Evolutionary conservation across 2,888 invertebrate species (phyloP).

Genomic region (Hylaea fasciaria): DNA sequence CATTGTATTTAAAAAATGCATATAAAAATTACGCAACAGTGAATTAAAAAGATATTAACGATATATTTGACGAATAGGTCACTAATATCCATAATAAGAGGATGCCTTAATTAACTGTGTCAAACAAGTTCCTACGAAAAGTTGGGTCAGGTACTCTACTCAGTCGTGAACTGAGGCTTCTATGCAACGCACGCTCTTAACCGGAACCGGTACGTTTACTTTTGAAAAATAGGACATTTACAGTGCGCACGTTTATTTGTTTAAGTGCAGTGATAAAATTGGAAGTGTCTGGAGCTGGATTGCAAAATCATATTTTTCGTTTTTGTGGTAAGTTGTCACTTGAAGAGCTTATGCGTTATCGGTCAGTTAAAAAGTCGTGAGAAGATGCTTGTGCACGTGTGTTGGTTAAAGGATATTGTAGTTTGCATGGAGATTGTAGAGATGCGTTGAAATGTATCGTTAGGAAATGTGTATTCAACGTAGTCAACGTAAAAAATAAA

Average conservation of each 20-base stretch:
- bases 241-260: constrained; percentile 18
- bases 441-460: background rate
- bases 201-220: constrained; percentile 1
- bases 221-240: constrained; percentile 5
- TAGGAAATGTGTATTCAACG: too few relatives aligned
- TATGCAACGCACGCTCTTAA: constrained; percentile 21
- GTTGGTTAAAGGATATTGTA: constrained; percentile 5
- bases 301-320: background rate
- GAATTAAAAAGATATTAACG: constrained; percentile 8
- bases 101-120: constrained; percentile 18
- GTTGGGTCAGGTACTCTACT: background rate
- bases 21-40: constrained; percentile 16
- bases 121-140: constrained; percentile 18
- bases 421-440: constrained; percentile 4
- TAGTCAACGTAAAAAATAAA: too few relatives aligned
- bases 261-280: constrained; percentile 22
- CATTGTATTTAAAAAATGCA: background rate
- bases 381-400: constrained; percentile 16
- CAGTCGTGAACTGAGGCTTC: constrained; percentile 27
- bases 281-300: constrained; percentile 4
- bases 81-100: constrained; percentile 21
- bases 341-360: background rate
- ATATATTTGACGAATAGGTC: constrained; percentile 2
- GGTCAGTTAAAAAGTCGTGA: constrained; percentile 6
- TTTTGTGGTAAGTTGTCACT: constrained; percentile 12